A percentile compares a stretch with the other conserved stretches of the same genome.
phyloP scores from a whole-genome alignment of 1,140 invertebrate species.

The Nixonia krombeini region DNA sequence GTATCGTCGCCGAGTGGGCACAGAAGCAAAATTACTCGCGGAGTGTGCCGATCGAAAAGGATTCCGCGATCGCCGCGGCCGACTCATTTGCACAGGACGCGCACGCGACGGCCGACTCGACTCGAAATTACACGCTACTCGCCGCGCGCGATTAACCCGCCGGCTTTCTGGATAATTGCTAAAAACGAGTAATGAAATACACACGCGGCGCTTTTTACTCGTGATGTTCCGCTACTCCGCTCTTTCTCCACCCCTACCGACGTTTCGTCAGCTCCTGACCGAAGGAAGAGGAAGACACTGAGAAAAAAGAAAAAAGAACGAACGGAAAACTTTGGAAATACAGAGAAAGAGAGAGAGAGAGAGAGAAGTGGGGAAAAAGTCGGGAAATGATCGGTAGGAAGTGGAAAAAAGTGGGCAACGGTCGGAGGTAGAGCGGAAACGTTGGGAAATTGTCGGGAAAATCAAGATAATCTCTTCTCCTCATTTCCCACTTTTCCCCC shows the following conservation, averaged over 20 bases:
- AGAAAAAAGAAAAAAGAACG: too few species aligned
- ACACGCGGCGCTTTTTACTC: constrained; percentile 32
- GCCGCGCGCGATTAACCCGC: constrained; percentile 41
- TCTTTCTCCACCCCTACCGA: constrained; percentile 2
- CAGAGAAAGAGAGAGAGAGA: too few species aligned
- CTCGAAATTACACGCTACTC: constrained; percentile 45
- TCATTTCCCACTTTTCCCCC: constrained; percentile 22
- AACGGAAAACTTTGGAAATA: too few species aligned
- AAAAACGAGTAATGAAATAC: constrained; percentile 43
- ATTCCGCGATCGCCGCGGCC: constrained; percentile 33
- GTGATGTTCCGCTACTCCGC: too few species aligned
- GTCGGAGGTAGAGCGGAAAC: too few species aligned
- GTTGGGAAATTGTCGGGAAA: too few species aligned
- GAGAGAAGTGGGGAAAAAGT: too few species aligned
- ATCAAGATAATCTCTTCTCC: too few species aligned
- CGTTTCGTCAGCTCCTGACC: too few species aligned
- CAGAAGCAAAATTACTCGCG: constrained; percentile 47
- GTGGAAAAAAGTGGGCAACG: too few species aligned
- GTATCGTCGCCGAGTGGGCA: constrained; percentile 42
- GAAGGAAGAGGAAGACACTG: too few species aligned
- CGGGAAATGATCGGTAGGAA: too few species aligned
- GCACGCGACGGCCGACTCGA: constrained; percentile 22
- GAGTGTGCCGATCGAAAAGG: constrained; percentile 42
- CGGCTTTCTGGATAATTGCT: constrained; percentile 44
- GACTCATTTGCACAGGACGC: constrained; percentile 48